These are phyloP conservation scores for Taeniopygia guttata DNA, from an alignment of 2,797 vertebrate genomes.

Conservation along the genomic window DNA sequence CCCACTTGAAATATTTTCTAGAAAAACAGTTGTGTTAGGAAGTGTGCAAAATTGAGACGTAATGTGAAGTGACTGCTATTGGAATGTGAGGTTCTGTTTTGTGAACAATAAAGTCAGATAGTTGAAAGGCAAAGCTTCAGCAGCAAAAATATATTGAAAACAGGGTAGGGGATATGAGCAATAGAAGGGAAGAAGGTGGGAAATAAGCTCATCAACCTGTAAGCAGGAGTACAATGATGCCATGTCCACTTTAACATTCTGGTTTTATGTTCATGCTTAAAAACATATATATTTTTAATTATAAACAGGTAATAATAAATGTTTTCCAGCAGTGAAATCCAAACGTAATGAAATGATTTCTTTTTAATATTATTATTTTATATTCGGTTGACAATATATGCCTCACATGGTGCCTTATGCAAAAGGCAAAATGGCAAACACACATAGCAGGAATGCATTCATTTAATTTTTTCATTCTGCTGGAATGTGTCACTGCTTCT, in stretches of 20 bases:
- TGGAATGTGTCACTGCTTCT: neutral
- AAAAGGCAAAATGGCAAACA: neutral
- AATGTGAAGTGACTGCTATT: neutral
- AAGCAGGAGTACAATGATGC: neutral
- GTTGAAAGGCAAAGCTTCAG: neutral
- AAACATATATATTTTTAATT: neutral
- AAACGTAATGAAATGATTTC: neutral
- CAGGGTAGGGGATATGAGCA: neutral
- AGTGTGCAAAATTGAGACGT: fast-evolving
- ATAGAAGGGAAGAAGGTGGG: neutral
- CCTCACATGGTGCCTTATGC: neutral
- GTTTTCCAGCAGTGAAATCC: neutral
- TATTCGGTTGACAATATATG: neutral
- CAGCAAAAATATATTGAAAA: neutral
- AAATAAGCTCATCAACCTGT: neutral
- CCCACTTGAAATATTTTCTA: neutral
- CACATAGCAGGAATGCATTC: neutral
- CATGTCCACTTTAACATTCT: neutral
- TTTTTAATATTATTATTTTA: neutral
- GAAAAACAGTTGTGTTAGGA: neutral
- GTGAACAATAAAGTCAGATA: neutral
- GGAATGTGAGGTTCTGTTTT: neutral
- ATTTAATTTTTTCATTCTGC: neutral
- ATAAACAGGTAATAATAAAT: neutral
- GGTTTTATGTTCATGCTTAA: neutral